Evolutionary conservation across 1,140 invertebrate species (phyloP), one percentile per base, ranked within the genome.

Genomic region (Copidosoma floridanum): DNA sequence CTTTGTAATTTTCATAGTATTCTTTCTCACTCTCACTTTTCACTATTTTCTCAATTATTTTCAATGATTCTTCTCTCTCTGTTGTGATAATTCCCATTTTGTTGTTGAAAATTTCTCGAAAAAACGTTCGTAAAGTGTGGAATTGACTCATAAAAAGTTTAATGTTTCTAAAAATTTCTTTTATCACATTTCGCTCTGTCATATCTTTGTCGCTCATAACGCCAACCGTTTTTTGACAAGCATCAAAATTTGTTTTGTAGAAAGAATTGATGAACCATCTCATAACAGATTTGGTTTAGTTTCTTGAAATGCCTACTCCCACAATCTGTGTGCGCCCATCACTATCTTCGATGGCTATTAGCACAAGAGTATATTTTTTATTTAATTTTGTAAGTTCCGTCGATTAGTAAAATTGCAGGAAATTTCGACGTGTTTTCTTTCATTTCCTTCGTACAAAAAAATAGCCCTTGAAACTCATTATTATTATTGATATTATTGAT

Each of bases 381-480:
- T 46, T 47, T 23, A 61, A 65, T 18, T 40, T 65, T 65, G 23
- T 65, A 61, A 5, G 58, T 65, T 5, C 47, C 55, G 27, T 65
- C 54, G 14, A 65, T 58, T 16, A 61, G 57, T 18, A 65, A 11
- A 14, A 65, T 58, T 53, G 61, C 57, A 3, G 57, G 63, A 35
- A 52, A 65, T 12, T 18, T 12, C 18, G 16, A 23, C 2, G 51
- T 24, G 2, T 41, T 21, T 40, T 24, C 14, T 58, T 37, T 24
- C 61, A 63, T 63, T 18, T 10, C 3, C 23, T 27, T 7, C 2
- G 61, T 58, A 0, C 24, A 29, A 35, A 58, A 63, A 37, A 53
- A 63, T 41, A 35, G 6, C 12, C 32, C 32, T 35, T 12, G 6
- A 63, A 35, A 35, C 12, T 35, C 12, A 35, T 35, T 7, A 35